These are phyloP conservation scores for Narcine bancroftii DNA, from an alignment of 2,113 vertebrate genomes.

Conservation along the genomic window DNA sequence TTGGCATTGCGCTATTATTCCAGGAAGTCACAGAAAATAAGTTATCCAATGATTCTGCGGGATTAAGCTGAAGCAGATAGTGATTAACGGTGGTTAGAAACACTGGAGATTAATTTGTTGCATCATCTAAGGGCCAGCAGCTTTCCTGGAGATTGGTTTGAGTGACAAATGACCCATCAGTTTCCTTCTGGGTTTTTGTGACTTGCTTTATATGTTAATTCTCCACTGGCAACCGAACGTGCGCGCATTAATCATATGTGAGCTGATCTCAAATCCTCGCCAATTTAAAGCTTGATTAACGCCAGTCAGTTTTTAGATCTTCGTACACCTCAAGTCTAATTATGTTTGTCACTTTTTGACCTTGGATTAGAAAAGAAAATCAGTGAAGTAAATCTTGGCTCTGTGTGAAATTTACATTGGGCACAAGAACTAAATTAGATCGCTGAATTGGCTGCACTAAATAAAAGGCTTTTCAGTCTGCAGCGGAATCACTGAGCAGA, in stretches of 20 bases:
- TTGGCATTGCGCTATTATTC: background rate
- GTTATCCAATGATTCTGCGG: background rate
- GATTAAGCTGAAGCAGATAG: too few species aligned
- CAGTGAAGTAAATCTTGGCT: background rate
- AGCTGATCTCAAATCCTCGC: background rate
- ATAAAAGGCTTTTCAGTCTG: background rate
- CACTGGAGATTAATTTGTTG: background rate
- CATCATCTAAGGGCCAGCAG: background rate
- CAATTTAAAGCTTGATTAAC: slow-evolving; percentile 3
- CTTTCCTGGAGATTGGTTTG: background rate
- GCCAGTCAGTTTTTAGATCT: background rate
- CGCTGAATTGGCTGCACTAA: background rate
- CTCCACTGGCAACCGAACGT: background rate
- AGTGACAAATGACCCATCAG: background rate
- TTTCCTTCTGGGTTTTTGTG: background rate
- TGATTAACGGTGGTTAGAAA: background rate
- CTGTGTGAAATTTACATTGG: background rate
- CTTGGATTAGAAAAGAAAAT: background rate
- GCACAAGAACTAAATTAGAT: background rate
- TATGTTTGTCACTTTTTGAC: background rate
- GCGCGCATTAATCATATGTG: background rate
- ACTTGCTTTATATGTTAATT: background rate
- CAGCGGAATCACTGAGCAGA: background rate
- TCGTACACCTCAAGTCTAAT: background rate
- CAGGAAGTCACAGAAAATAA: background rate